Evolutionary conservation across 2,113 vertebrate species (phyloP), one percentile per base, ranked within the genome.

Genomic region (Prietella phreatophila): DNA sequence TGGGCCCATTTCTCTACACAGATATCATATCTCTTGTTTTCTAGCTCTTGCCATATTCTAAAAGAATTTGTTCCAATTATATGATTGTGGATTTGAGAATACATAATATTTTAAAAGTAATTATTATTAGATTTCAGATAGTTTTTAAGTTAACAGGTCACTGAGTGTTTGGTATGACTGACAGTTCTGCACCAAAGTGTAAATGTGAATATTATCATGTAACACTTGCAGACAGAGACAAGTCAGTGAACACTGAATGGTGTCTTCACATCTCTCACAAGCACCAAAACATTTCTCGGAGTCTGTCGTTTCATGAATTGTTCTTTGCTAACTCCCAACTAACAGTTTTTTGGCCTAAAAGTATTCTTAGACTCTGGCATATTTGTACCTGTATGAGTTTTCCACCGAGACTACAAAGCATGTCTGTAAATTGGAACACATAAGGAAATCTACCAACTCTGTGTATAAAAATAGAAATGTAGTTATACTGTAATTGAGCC

Each of bases 221-320:
- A 86, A 63, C 17, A 69, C 83, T 71, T 36, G 53, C 58, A 53
- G 22, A 42, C 15, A 11, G 42, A 39, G 30, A 13, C 19, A 73
- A 56, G 7, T 85, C 55, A 58, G 47, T n/a, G 39, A 78, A 33
- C 56, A 78, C 15, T 17, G 15, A 63, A 5, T 63, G 58, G 11
- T 25, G 11, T 50, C 60, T 65, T 53, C 42, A 65, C 39, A 61
- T 50, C 60, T 33, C 36, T 60, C 3, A 39, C 11, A 39, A 36
- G 83, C 69, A 85, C 67, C 84, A 85, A 11, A 76, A 69, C 33
- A 69, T 42, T 55, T 42, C 15, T 75, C 50, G 76, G 39, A 85
- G 22, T 1, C 83, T 19, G 25, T 20, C 9, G 22, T 61, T 33
- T 65, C 25, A 83, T 61, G 61, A 65, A 47, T n/a, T 30, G 30